Conservation (phyloP, 2,797 vertebrate species). For the Carapus acus region DNA sequence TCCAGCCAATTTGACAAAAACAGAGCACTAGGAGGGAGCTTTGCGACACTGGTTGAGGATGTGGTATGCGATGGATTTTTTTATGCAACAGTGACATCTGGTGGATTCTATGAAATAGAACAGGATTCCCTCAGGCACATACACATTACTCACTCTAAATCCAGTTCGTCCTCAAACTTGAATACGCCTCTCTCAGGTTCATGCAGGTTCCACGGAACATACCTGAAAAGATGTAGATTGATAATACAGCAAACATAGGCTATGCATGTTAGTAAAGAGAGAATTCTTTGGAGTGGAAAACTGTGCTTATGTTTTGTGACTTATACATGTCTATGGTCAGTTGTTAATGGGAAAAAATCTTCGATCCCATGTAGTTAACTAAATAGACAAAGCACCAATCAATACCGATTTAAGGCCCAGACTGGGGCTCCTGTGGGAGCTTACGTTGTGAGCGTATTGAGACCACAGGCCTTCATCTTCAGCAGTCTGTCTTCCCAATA, state of each 20-base stretch:
- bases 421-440: slow-evolving; percentile 28
- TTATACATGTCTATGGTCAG: too few species aligned
- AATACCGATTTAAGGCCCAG: background rate
- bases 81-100: slow-evolving; percentile 50
- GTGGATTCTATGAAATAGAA: slow-evolving; percentile 19
- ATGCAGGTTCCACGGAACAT: slow-evolving; percentile 90
- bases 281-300: too few species aligned
- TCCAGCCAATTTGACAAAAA: slow-evolving; percentile 12
- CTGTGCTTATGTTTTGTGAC: too few species aligned
- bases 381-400: too few species aligned
- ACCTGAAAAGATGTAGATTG: slow-evolving; percentile 72
- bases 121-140: background rate
- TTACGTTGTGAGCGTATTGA: slow-evolving; percentile 90
- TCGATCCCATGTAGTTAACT: too few species aligned
- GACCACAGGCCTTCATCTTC: slow-evolving; percentile 88
- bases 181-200: slow-evolving; percentile 80
- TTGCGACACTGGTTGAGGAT: too few species aligned
- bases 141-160: slow-evolving; percentile 63
- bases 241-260: too few species aligned
- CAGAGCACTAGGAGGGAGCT: too few species aligned
- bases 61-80: background rate
- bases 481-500: slow-evolving; percentile 85
- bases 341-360: too few species aligned
- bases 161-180: slow-evolving; percentile 80
- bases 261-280: too few species aligned